Evolutionary conservation across 2,888 invertebrate genomes (phyloP), one percentile per base, ranked within the genome.

Genomic region (Tetragnatha montana): DNA sequence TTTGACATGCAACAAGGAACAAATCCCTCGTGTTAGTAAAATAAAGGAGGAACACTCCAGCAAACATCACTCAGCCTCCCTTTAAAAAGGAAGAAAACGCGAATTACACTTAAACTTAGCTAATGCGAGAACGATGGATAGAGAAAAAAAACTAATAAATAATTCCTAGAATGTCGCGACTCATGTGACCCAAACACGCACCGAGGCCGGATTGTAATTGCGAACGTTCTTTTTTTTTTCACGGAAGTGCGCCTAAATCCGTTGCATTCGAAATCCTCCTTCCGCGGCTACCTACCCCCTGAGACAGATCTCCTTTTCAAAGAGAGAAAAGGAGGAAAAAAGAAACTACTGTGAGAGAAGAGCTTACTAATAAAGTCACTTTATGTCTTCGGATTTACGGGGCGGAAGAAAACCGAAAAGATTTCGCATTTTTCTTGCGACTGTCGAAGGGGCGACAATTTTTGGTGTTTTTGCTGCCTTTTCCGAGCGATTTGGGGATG

Each of bases 291-390:
- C 60, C 17, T 60, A 12, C 60, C 60, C 17, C 60, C 14, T 17
- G 60, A 12, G 60, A 10, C 60, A 60, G 60, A 60, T 60, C 7
- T 60, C 10, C 60, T 60, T 60, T 60, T 60, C 14, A 60, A 10
- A 60, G 60, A 60, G 17, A 60, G 35, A 35, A 35, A 35, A 35
- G 4, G 35, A 76, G 50, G 76, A n/a, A 19, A 50, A 71, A 81
- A 79, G 71, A 73, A 51, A 6, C 14, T 17, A 22, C 69, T 71
- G 51, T 60, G 35, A 60, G 73, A 74, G 82, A 60, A 60, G 60
- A 82, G 51, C 73, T 74, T 74, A 14, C 71, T 82, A 82, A 82
- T 82, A 82, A 82, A 82, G 73, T 74, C 73, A 74, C 50, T 82
- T 73, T 82, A 50, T 82, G 82, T 74, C 22, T 50, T 51, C 51